Base-by-base conservation (phyloP, 1,140 invertebrate genomes). In the Kradibia gibbosae region DNA sequence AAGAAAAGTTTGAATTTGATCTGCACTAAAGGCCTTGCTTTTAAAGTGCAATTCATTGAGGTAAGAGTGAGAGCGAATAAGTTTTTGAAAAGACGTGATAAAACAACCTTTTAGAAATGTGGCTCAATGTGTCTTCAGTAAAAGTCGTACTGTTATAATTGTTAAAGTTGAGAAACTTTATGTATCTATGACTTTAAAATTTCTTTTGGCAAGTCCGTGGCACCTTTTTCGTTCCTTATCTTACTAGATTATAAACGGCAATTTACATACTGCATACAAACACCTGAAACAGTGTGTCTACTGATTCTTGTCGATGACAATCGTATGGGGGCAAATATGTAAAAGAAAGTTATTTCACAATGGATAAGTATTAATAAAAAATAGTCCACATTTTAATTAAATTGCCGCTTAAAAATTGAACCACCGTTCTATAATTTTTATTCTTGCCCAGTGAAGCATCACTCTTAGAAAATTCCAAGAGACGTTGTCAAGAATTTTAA, bases 401-500 rank as follows among this genome's bases (percentile, higher is more conserved):
- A 67, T 22, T 39, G 17, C 2, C 20, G 62, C n/a, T n/a, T 60
- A 20, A 31, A 48, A 42, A 77, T 77, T 31, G n/a, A 65, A 67
- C 28, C 28, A 60, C n/a, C 13, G 28, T 42, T 80, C 65, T 62
- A 70, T 55, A 65, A 55, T 78, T 67, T 55, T 71, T 48, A 78
- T 78, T 67, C 45, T 48, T 62, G 28, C 25, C 57, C 62, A 57
- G 34, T 70, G 17, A 70, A 71, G 22, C 42, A 34, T 75, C 34
- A 45, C 55, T 57, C 25, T 17, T 74, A 60, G 73, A 60, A 75
- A 75, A 39, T 39, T 75, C 36, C 13, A 34, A 55, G 50, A 53
- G 48, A 74, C 3, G 22, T 55, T 74, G 55, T 22, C 15, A 1
- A 39, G 22, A 65, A n/a, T 13, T 78, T 36, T 53, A 8, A 36